Base-by-base conservation (phyloP, 2,113 vertebrate species). In the Takifugu bimaculatus region DNA sequence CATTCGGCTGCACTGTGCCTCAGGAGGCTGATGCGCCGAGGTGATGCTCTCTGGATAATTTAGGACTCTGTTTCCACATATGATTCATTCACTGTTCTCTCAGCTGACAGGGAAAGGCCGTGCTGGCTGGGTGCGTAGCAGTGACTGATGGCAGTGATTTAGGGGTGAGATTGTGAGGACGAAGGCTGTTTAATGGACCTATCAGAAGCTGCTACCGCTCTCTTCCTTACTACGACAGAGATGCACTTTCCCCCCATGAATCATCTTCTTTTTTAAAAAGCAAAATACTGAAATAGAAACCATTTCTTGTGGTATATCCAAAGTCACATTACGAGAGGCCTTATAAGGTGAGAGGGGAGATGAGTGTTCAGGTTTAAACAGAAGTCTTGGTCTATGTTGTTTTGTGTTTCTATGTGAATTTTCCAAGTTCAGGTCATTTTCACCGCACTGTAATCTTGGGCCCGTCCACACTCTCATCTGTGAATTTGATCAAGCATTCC, bases 61-160 rank as follows among this genome's bases (percentile, higher is more conserved):
- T 64, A 58, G 52, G 13, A 25, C 65, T 79, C 75, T 72, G 44
- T 52, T 69, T 62, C 70, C 50, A 13, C 26, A 7, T 39, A 50
- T 60, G 75, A 81, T 68, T 78, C 64, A 75, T 71, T 72, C 65
- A 27, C 55, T 43, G 47, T 26, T 66, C 54, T 10, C 56, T 57
- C 47, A 54, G 72, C 72, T 66, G 72, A 67, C 66, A 47, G 60
- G 7, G 62, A 53, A 27, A 56, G 51, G 32, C 44, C n/a, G 29
- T 26, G 32, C 50, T 26, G 56, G 42, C 58, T 11, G 42, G 60
- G 50, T 53, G 60, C 63, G 2, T 20, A 0, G 65, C 43, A 4
- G 55, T 74, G 76, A 76, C 20, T 60, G 63, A 77, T 74, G 66
- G 62, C 14, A 1, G 59, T 59, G 79, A 84, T 79, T 79, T 72